Percentiles rank a stretch among this genome's conserved stretches.
These are phyloP conservation scores for Drosophila gaucha DNA, from an alignment of 2,888 invertebrate species.

Conservation along the genomic window DNA sequence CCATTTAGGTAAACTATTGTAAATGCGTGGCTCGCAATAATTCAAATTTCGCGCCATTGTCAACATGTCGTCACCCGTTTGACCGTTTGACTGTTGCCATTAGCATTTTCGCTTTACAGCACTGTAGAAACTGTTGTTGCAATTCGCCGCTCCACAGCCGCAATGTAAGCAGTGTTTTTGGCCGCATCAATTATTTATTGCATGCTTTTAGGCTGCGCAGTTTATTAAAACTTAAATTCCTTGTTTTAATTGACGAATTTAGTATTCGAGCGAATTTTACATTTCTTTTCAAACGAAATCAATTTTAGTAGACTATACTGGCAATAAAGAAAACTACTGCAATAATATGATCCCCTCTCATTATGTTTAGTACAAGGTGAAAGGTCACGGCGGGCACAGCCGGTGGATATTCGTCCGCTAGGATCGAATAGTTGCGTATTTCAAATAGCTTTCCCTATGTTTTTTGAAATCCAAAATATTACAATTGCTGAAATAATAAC, in stretches of 20 bases:
- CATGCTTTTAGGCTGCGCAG: no score
- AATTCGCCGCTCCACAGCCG: slow-evolving; percentile 7
- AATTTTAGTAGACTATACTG: neutral
- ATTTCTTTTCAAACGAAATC: no score
- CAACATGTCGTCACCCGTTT: neutral
- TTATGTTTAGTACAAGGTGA: neutral
- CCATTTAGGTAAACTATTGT: no score
- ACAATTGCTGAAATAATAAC: neutral
- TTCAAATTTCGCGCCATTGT: neutral
- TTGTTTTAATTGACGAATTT: no score
- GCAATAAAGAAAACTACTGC: neutral
- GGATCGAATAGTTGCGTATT: slow-evolving; percentile 47
- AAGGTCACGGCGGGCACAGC: slow-evolving; percentile 22
- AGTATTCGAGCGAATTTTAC: no score
- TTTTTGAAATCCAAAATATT: neutral
- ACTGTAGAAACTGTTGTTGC: neutral
- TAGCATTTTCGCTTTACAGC: no score
- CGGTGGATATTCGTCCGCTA: slow-evolving; percentile 28
- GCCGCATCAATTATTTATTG: no score
- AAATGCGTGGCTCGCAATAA: neutral
- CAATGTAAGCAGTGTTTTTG: no score
- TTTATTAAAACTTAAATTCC: neutral
- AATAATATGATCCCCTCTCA: accelerated
- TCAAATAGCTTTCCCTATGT: no score
- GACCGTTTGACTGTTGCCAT: neutral